A percentile compares a stretch with the other conserved stretches of the same genome.
Evolutionary conservation across 2,113 vertebrate genomes (phyloP).

Genomic region (Marmota monax): DNA sequence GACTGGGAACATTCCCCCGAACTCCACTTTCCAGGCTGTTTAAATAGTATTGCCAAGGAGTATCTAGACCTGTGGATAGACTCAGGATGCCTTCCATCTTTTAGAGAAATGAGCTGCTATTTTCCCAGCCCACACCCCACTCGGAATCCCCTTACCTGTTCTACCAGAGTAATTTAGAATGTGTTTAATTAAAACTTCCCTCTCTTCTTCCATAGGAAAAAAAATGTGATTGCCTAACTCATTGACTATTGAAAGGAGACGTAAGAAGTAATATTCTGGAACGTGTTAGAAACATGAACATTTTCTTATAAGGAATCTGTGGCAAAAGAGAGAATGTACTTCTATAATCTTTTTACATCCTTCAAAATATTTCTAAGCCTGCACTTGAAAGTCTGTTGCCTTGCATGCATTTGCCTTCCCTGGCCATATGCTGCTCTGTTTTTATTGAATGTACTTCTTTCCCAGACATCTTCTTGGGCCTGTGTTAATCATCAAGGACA

Average conservation of each 20-base stretch:
- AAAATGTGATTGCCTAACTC: not conserved
- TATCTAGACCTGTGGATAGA: not conserved
- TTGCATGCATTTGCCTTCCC: not conserved
- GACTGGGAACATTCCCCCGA: not conserved
- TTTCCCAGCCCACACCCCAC: not conserved
- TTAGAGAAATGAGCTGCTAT: not conserved
- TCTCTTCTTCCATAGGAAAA: slow-evolving; percentile 43
- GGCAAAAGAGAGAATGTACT: not conserved
- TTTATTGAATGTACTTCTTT: slow-evolving; percentile 41
- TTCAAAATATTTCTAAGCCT: slow-evolving; percentile 1
- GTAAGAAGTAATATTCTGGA: not conserved
- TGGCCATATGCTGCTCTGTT: not conserved
- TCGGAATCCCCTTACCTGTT: not conserved
- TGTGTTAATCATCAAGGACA: slow-evolving; percentile 31
- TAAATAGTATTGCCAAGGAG: not conserved
- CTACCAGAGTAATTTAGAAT: not conserved
- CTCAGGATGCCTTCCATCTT: not conserved
- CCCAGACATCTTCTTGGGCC: not conserved
- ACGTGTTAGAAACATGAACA: not conserved
- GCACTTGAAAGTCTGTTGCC: not conserved
- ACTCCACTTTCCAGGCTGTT: not conserved
- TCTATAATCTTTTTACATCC: not conserved
- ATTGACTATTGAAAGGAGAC: not conserved
- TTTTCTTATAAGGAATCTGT: not conserved
- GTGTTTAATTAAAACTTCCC: not conserved